phyloP scores from a whole-genome alignment of 2,888 invertebrate genomes.

The Opisthograptis luteolata region DNA sequence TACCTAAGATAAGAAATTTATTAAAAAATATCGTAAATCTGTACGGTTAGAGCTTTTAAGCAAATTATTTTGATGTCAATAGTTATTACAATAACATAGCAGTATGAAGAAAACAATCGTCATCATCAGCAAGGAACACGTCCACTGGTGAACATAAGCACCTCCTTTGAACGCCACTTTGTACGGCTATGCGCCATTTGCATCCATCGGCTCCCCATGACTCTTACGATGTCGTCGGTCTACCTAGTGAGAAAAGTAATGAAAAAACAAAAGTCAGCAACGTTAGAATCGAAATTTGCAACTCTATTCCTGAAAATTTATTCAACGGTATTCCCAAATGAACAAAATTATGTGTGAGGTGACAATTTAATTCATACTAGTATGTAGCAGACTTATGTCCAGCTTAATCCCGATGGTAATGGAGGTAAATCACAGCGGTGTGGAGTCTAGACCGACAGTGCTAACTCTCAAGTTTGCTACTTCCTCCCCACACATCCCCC shows the following conservation, averaged over 20 bases:
- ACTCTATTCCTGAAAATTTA: constrained; percentile 30
- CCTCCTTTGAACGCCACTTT: no score
- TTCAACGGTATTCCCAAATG: constrained; percentile 37
- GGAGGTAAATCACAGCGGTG: constrained; percentile 53
- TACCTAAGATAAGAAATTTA: constrained; percentile 18
- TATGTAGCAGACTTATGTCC: constrained; percentile 61
- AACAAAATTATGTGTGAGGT: constrained; percentile 39
- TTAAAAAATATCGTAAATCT: constrained; percentile 13
- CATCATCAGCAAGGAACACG: no score
- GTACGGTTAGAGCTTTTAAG: neutral
- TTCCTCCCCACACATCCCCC: constrained; percentile 52
- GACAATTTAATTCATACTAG: constrained; percentile 61
- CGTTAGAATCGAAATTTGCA: no score
- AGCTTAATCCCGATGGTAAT: constrained; percentile 69
- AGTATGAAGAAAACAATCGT: no score
- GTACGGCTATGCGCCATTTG: no score
- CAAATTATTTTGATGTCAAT: no score
- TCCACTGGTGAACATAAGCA: no score
- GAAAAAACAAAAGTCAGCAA: no score
- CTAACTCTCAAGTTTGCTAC: constrained; percentile 74
- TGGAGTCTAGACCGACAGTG: constrained; percentile 59
- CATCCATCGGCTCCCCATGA: no score
- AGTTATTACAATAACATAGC: no score
- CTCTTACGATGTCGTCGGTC: no score
- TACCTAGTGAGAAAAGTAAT: no score